Conservation (phyloP, 2,113 vertebrate species). For the Fulmarus glacialis region DNA sequence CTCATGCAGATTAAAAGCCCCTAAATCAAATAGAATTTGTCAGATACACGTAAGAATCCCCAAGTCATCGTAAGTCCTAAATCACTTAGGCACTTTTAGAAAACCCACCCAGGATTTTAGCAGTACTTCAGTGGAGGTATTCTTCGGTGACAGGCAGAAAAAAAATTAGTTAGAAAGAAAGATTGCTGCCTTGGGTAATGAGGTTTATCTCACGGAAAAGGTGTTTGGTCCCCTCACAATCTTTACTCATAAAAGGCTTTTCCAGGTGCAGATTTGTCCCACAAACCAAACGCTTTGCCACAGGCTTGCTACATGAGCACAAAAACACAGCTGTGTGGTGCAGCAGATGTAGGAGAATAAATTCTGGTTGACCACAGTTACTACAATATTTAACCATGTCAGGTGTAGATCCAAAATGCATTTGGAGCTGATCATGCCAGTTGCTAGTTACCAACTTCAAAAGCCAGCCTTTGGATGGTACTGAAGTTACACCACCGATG, state of each 20-base stretch:
- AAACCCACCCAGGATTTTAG: background rate
- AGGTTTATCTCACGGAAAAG: background rate
- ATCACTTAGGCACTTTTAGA: background rate
- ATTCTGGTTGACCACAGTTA: background rate
- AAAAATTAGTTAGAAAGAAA: background rate
- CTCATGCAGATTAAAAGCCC: background rate
- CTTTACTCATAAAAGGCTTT: background rate
- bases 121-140: background rate
- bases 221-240: background rate
- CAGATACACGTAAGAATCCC: background rate
- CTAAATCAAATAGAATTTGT: background rate
- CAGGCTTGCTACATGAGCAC: background rate
- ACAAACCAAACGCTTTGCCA: background rate
- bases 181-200: accelerated
- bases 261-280: background rate
- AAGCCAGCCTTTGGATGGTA: background rate
- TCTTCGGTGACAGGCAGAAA: background rate
- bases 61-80: background rate
- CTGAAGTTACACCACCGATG: no score
- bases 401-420: background rate
- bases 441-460: background rate
- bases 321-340: background rate
- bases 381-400: background rate
- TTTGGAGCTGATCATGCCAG: background rate
- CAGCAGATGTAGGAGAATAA: background rate